Base-by-base conservation (phyloP, 1,140 invertebrate species). In the Arctopsyche grandis region DNA sequence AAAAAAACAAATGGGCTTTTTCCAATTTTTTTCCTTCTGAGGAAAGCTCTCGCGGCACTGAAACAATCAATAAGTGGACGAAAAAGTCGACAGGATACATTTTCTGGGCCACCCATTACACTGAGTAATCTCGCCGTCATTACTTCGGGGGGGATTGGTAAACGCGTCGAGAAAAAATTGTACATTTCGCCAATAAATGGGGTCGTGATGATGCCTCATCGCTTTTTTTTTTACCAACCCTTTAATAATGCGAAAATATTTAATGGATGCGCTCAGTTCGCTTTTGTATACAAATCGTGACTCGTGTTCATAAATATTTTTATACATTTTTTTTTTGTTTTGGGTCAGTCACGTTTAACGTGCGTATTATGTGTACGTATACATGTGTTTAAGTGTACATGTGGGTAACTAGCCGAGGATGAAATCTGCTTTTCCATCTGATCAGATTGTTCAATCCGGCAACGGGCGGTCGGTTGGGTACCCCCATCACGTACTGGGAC, bases 1-100 rank as follows among this genome's bases (percentile, higher is more conserved):
- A 46, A 74, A 74, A 52, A 48, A 74, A 74, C 38, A 46, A 71
- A 71, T 71, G 69, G 69, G 44, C 10, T 46, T 71, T 71, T 71
- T 71, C 69, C n/a, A 44, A 21, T 19, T 52, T 19, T 52, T 16
- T 73, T 73, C 21, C 12, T 19, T 21, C 10, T 66, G 48, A 44
- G 5, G 29, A 70, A 70, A 26, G 69, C 38, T 22, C 29, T 38
- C 29, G 29, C 29, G 38, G 7, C 22, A 7, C 10, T 24, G 46
- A 9, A 56, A 74, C 71, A 74, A 74, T 74, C 71, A 74, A 48
- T 74, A 46, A 52, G 44, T 24, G 44, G 24, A 74, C 43, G 19
- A 24, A 74, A 19, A 74, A 48, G 71, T 29, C 48, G 71, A 52
- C 48, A 9, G 43, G 48, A 29, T 56, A 48, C 44, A 56, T 74